These are phyloP conservation scores for Acronicta alni DNA, from an alignment of 2,888 invertebrate genomes.

Conservation along the genomic window DNA sequence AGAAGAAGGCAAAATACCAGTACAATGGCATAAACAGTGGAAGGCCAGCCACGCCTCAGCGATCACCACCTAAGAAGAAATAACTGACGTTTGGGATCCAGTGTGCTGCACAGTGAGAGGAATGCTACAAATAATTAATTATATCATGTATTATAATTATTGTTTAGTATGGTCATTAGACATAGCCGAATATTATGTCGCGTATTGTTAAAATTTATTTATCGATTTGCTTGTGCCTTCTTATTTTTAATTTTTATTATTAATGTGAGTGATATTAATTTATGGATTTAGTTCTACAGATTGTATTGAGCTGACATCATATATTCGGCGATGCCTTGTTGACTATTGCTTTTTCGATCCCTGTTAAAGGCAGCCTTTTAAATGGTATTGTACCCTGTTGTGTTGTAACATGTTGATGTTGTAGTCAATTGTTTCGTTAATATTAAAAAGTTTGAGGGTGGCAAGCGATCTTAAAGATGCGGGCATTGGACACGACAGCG, in stretches of 20 bases:
- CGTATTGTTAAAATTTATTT: conserved; percentile 83
- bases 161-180: conserved; percentile 82
- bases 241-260: conserved; percentile 85
- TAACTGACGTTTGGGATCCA: conserved; percentile 89
- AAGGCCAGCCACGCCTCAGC: conserved; percentile 95
- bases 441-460: conserved; percentile 74
- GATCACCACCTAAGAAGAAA: conserved; percentile 93
- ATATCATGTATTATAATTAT: conserved; percentile 86
- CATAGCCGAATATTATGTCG: conserved; percentile 82
- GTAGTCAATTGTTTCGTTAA: conserved; percentile 79
- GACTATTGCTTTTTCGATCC: conserved; percentile 84
- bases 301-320: conserved; percentile 71
- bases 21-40: conserved; percentile 96
- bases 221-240: conserved; percentile 88
- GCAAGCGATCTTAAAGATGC: conserved; percentile 82
- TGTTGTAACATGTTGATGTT: conserved; percentile 77
- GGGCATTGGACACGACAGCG: conserved; percentile 82
- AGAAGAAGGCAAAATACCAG: conserved; percentile 99
- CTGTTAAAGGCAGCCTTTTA: conserved; percentile 74
- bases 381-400: conserved; percentile 73
- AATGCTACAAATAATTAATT: conserved; percentile 88
- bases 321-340: conserved; percentile 81
- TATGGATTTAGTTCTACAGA: conserved; percentile 84
- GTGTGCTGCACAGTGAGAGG: conserved; percentile 88
- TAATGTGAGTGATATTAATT: conserved; percentile 87